Evolutionary conservation across 1,140 invertebrate genomes (phyloP), one percentile per base, ranked within the genome.

Genomic region (Campoletis sonorensis): DNA sequence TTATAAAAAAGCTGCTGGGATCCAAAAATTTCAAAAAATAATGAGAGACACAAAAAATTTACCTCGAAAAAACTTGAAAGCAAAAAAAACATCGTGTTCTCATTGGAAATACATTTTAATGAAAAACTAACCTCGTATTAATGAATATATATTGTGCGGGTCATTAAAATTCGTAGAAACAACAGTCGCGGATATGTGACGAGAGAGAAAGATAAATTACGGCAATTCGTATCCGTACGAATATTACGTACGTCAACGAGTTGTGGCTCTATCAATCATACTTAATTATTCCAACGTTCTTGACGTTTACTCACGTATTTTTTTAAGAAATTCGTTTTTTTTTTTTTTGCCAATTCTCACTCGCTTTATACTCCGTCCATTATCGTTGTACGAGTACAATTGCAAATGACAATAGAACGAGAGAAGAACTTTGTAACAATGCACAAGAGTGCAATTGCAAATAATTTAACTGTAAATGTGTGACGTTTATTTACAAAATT

Each of bases 241-340:
- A 70, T 33, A 33, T 33, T 70, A 70, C n/a, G 18, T 33, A 70
- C 30, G 67, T 70, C 67, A n/a, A 70, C 67, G 67, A 33, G 67
- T 70, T 33, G 67, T n/a, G 67, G 67, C 27, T 70, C 67, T 70
- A 70, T 70, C 67, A 70, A 70, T 70, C 67, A 70, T 70, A 70
- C 67, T 70, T 70, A 33, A 70, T 70, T 70, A 70, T 70, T 70
- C 67, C 67, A 70, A 70, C 67, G 67, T 70, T 33, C 67, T 27
- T n/a, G 27, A 70, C 30, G 67, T 67, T 67, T 67, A 67, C 23
- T 67, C 61, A 67, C 61, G 61, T 30, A 11, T 13, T 67, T 27
- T 67, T 67, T 67, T 67, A 11, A 30, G 4, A 10, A n/a, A n/a
- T n/a, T n/a, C n/a, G n/a, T n/a, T n/a, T n/a, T 54, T 33, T 76